Evolutionary conservation across 2,888 invertebrate species (phyloP), one percentile per base, ranked within the genome.

Genomic region (Gymnoscelis rufifasciata): DNA sequence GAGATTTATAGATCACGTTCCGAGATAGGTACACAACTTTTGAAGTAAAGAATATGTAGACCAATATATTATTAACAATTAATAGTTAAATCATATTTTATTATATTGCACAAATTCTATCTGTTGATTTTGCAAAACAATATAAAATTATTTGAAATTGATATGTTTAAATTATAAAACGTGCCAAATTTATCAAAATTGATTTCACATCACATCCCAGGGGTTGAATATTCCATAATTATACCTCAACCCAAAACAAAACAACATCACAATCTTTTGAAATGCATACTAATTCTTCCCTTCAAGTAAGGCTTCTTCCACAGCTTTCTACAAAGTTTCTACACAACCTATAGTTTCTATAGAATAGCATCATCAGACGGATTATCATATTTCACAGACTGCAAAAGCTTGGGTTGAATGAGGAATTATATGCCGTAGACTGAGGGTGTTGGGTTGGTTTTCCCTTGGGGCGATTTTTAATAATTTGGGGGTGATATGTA

Each of bases 311-410:
- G 83, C 68, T 86, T 80, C 76, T 64, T 68, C 69, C 66, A 66
- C 71, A 62, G 66, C 74, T n/a, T n/a, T n/a, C n/a, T 66, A 35
- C 35, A 35, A 19, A 23, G 19, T 11, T 2, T 1, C 3, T n/a
- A 19, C 19, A 35, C 19, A 15, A 7, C 7, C 19, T 33, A 10
- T 13, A n/a, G 5, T 7, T n/a, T 74, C 78, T 80, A 82, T 86
- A n/a, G 86, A 84, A 86, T 84, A 79, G 79, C 81, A 75, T 83
- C 82, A 80, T 83, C 82, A 82, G 74, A 62, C 77, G 59, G 66
- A 84, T 84, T 86, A 86, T 86, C 83, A 84, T 83, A 86, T 84
- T 86, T 84, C 84, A 83, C 72, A 58, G 55, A 50, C 49, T 55
- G 59, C 59, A 52, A 57, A 52, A 52, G 49, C 35, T 7, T n/a